Evolutionary conservation across 2,888 invertebrate species (phyloP), one percentile per base, ranked within the genome.

Genomic region (Clostera curtula): DNA sequence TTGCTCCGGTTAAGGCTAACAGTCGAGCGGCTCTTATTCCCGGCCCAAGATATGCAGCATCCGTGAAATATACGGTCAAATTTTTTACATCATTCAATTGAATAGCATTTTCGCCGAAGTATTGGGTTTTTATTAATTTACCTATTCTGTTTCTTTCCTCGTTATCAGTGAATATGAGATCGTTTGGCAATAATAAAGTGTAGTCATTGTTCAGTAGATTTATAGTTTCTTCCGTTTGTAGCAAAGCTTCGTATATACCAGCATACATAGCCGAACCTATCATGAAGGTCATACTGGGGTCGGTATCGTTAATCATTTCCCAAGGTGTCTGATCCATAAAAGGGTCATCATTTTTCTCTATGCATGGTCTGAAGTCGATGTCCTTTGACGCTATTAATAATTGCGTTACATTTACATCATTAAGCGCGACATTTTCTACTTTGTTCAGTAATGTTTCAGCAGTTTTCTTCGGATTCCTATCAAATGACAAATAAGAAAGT

Each of bases 401-500:
- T 4, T 12, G 17, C 33, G 45, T 31, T 7, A 56, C 26, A 11
- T 50, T 32, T n/a, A 41, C 33, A 5, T 47, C 33, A 5, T 40
- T 36, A 12, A 61, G 45, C 17, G 44, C 21, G 6, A 38, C 25
- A 13, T 24, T 33, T 24, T 25, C 73, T 74, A 58, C 57, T 50
- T 46, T 72, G 1, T 46, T 31, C 2, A 71, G 49, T 59, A 87
- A 60, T 53, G 59, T 25, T 14, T 25, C 32, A 7, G 64, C 66
- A 23, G 56, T 60, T 4, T 24, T 28, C 11, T 36, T 14, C n/a
- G 76, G 75, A 20, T 62, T 33, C 31, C 76, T 65, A 24, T 76
- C 73, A 21, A 74, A 36, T 8, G 74, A 74, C 66, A 69, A 71
- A 19, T 66, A 56, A 4, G 73, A 66, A 5, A 79, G 51, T 8